Conservation (phyloP, 2,888 invertebrate genomes). For the Cactoblastis cactorum region DNA sequence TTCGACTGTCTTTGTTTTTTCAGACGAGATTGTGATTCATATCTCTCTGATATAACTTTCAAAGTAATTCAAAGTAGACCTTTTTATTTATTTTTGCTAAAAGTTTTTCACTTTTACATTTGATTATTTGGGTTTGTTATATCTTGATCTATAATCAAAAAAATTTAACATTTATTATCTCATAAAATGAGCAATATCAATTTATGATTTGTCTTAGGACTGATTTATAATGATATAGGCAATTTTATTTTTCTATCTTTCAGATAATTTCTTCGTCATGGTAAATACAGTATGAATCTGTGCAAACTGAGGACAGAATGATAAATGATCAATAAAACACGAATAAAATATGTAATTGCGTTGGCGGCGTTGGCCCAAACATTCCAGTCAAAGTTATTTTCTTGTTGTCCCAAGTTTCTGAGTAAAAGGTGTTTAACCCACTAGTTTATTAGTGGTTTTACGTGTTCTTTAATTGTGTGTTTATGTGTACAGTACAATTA, state of each 20-base stretch:
- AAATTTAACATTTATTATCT: slow-evolving; percentile 18
- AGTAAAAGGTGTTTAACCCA: slow-evolving; percentile 25
- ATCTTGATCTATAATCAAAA: slow-evolving; percentile 14
- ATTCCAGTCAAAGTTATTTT: slow-evolving; percentile 14
- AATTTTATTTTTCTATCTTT: too few species aligned
- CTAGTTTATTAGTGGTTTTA: slow-evolving; percentile 33
- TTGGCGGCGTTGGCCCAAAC: background rate
- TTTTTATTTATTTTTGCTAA: background rate
- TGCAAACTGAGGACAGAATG: too few species aligned
- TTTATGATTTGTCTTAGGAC: too few species aligned
- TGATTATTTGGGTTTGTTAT: background rate
- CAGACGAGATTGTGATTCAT: background rate
- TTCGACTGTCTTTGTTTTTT: slow-evolving; percentile 11
- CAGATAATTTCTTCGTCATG: too few species aligned
- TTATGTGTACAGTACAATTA: slow-evolving; percentile 30
- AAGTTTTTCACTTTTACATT: background rate
- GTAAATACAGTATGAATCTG: too few species aligned
- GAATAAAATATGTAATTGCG: background rate
- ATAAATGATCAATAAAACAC: too few species aligned
- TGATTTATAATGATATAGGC: too few species aligned
- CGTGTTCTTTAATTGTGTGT: slow-evolving; percentile 38
- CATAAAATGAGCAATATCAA: too few species aligned
- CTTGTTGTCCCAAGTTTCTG: slow-evolving; percentile 16
- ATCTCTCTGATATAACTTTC: background rate
- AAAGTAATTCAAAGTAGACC: background rate